Evolutionary conservation across 2,888 invertebrate species (phyloP), one percentile per base, ranked within the genome.

Genomic region (Nasonia oneida): DNA sequence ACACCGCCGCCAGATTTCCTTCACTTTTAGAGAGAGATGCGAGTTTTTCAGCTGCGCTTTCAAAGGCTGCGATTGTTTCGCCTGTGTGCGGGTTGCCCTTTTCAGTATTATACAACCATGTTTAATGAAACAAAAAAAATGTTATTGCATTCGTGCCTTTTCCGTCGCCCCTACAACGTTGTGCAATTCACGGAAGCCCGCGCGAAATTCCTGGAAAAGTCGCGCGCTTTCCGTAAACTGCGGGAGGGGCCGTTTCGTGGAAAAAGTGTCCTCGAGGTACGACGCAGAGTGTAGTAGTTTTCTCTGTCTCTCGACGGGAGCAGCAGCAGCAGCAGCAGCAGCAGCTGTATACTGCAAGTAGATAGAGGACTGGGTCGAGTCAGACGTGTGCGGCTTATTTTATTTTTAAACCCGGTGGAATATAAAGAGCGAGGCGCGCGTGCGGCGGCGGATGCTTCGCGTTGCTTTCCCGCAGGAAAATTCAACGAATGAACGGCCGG

Each of bases 351-450:
- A 15, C 53, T 8, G 18, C n/a, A 84, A 81, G 76, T 85, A 71
- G 77, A 85, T 73, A 75, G 53, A 85, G 78, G 78, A 85, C 82
- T 42, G 80, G 83, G 70, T 83, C 83, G 79, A 83, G 85, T 74
- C 77, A 42, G 47, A 42, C 75, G 33, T n/a, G 71, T n/a, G 76
- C 18, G n/a, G 50, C n/a, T 77, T 76, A 50, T 85, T 84, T 85
- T 85, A 85, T 83, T 83, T 83, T 79, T 79, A 79, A 83, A 79
- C 83, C 18, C 39, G 83, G 67, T 74, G 76, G 76, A 37, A 37
- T 37, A 82, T 82, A 81, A 81, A 67, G 64, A 80, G 77, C 64
- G 14, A 1, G 15, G 23, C 18, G 8, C 42, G 4, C 23, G 23
- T 14, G 8, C 42, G 57, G 77, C 42, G n/a, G 64, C 64, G 57